Base-by-base conservation (phyloP, 2,113 vertebrate genomes). In the Eulemur macaco region DNA sequence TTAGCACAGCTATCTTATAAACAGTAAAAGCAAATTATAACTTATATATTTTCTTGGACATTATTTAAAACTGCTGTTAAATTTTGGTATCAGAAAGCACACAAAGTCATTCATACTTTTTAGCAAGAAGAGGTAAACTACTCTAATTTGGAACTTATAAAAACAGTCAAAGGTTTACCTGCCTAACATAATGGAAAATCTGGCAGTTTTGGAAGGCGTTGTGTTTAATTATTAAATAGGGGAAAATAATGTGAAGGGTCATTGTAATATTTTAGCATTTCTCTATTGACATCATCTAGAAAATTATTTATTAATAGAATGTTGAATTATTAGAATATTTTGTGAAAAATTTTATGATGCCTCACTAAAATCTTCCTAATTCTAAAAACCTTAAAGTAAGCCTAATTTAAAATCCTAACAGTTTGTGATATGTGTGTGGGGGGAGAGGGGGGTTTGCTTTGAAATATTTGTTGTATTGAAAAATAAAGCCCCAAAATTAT, bases 301-400 rank as follows among this genome's bases (percentile, higher is more conserved):
- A 84, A 76, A 27, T 54, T 86, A 86, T 23, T 63, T 74, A 29
- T 45, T 89, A n/a, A 37, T 42, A 18, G 11, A 82, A 45, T 56
- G 3, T 74, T 74, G 45, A 88, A 64, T 89, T 88, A n/a, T 63
- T 78, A 69, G 56, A 69, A 90, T 95, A 77, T 77, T 95, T 95
- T 60, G 69, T 58, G 25, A 60, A 27, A 23, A 91, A 86, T 74
- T 71, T 71, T 86, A 39, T 23, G 60, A 39, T 31, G 60, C 3
- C 17, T 73, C 31, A 14, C 8, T 81, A 34, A 88, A 71, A 3
- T 80, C 73, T 54, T 87, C 50, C 13, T 27, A 76, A 63, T 85
- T 80, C 20, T 93, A 37, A 85, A 85, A 85, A 45, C 23, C 15
- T 63, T 88, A 52, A 47, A 34, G 52, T 88, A 21, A 68, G 21